phyloP scores from a whole-genome alignment of 2,888 invertebrate species.

The Dioctria linearis region DNA sequence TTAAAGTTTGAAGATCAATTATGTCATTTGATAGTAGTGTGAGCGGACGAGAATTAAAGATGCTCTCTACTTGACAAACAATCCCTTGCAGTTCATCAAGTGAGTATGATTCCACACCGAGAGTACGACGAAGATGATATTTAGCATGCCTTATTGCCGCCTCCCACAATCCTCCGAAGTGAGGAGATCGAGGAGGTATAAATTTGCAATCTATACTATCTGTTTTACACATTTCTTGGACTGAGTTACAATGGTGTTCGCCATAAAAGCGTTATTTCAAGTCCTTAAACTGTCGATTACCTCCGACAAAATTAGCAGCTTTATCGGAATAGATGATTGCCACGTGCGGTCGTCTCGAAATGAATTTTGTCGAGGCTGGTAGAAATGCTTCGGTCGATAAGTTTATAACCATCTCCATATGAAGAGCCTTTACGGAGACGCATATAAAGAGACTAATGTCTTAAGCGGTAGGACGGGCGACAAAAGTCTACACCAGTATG shows the following conservation, averaged over 20 bases:
- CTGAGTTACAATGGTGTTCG: not conserved
- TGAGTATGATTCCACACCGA: not conserved
- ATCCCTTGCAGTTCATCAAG: not conserved
- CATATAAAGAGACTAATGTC: not conserved
- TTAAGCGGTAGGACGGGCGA: too few relatives aligned
- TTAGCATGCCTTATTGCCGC: not conserved
- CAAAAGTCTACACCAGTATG: too few relatives aligned
- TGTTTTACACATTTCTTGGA: not conserved
- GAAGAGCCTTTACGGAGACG: not conserved
- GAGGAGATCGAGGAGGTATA: too few relatives aligned
- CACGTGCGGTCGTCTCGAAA: not conserved
- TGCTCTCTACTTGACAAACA: not conserved
- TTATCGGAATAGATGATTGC: not conserved
- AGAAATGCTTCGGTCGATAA: not conserved
- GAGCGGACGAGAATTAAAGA: constrained; percentile 1
- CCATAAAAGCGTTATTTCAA: not conserved
- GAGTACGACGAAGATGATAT: not conserved
- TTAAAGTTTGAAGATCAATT: not conserved
- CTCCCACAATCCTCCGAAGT: constrained; percentile 10
- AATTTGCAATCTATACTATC: not conserved
- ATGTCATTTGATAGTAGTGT: not conserved
- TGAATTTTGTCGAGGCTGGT: not conserved
- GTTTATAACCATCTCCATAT: not conserved
- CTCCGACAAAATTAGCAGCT: not conserved
- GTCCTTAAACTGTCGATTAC: not conserved